These are phyloP conservation scores for Hypomesus transpacificus DNA, from an alignment of 2,113 vertebrate genomes.

Conservation along the genomic window DNA sequence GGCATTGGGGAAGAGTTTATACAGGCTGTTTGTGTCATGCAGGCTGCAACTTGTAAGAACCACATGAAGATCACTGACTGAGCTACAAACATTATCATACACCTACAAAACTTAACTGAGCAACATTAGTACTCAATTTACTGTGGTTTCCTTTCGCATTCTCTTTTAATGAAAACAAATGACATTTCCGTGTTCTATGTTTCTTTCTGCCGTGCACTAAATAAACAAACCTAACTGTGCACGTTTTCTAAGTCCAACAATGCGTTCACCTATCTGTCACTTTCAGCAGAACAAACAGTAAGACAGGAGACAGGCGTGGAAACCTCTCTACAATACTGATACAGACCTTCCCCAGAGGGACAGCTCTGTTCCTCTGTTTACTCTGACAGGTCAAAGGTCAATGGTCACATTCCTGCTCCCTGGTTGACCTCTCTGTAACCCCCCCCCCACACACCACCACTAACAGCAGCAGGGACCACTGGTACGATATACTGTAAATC, in stretches of 20 bases:
- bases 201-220: no score
- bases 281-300: background rate
- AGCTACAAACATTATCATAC: background rate
- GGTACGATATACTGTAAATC: no score
- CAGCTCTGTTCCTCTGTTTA: background rate
- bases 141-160: no score
- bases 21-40: conserved; percentile 2
- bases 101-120: no score
- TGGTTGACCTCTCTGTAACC: conserved; percentile 29
- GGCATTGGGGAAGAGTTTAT: conserved; percentile 7
- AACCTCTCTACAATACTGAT: background rate
- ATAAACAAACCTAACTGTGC: no score
- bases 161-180: no score
- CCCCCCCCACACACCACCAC: no score
- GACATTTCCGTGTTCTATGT: no score
- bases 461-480: no score
- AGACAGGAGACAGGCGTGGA: background rate
- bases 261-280: background rate
- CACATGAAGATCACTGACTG: background rate
- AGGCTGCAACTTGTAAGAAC: background rate
- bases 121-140: no score
- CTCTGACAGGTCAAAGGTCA: conserved; percentile 1
- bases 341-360: background rate
- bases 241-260: no score
- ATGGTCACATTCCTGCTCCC: background rate